Evolutionary conservation across 2,888 invertebrate genomes (phyloP), one percentile per base, ranked within the genome.

Genomic region (Dascillus cervinus): DNA sequence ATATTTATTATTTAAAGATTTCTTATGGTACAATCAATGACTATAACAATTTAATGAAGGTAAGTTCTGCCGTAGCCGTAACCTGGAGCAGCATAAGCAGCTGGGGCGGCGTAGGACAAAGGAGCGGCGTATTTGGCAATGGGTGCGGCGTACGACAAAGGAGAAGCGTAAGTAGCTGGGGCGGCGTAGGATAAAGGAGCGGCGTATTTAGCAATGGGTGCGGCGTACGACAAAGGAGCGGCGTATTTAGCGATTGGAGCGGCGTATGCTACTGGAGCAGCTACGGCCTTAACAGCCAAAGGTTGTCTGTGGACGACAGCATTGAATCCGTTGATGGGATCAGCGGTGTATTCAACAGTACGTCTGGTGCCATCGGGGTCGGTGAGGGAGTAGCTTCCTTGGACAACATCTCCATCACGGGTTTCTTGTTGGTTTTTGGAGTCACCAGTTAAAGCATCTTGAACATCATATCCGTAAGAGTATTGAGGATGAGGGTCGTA

Each of bases 281-380:
- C 58, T 19, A 63, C 54, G 6, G 61, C 63, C 51, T 67, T 65
- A 2, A 58, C 59, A 2, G 55, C 64, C 4, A 67, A 50, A 10
- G 70, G 69, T 48, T 69, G 67, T 28, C 66, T 66, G 46, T 65
- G 68, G 10, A 73, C 73, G 22, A 73, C 69, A 34, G 73, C 73
- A 49, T 73, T 73, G 66, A 73, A 73, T 27, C 73, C 73, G 47
- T 73, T 67, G 34, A 70, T 62, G 24, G 72, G 72, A 58, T 73
- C 73, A 29, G 73, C 71, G 29, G 69, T 69, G 58, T 73, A 73
- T 49, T 73, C 71, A 8, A 73, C 73, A 46, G 67, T 61, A 38
- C 73, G 65, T 38, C 68, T 61, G 34, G 69, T 70, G 45, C 73
- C 73, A 45, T 73, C 73, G 37, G 73, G 65, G 51, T 73, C 73